Conservation (phyloP, 2,888 invertebrate species). For the Chirona hameri region DNA sequence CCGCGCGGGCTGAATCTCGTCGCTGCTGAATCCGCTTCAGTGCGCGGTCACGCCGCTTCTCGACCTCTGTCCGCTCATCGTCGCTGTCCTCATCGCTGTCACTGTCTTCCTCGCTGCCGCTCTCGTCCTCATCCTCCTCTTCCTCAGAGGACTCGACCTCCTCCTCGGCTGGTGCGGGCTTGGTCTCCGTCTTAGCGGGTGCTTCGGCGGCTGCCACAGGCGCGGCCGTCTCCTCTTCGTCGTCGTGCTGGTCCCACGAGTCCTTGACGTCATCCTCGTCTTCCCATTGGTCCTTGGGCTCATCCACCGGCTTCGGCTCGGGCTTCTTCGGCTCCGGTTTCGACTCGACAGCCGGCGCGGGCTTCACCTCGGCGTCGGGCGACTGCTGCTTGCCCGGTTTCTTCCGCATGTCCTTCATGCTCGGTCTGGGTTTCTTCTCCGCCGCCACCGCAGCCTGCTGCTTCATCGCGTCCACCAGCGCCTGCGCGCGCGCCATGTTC, state of each 20-base stretch:
- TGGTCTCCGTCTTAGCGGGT: neutral
- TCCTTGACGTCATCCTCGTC: slow-evolving; percentile 44
- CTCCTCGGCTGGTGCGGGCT: slow-evolving; percentile 33
- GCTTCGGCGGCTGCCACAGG: neutral
- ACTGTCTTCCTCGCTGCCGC: neutral
- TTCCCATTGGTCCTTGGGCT: slow-evolving; percentile 43
- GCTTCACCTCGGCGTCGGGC: slow-evolving; percentile 36
- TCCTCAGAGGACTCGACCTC: slow-evolving; percentile 34
- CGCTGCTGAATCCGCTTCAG: slow-evolving; percentile 69
- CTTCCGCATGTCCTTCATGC: slow-evolving; percentile 13
- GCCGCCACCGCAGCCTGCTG: neutral
- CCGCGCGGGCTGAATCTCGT: slow-evolving; percentile 65
- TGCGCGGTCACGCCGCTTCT: slow-evolving; percentile 68
- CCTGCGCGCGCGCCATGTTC: slow-evolving; percentile 81
- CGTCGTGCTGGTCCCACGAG: slow-evolving; percentile 42
- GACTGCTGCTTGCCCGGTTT: slow-evolving; percentile 30
- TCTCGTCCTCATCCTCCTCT: slow-evolving; percentile 34
- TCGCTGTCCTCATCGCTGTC: slow-evolving; percentile 35
- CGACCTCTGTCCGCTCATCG: slow-evolving; percentile 68
- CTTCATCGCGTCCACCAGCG: slow-evolving; percentile 79
- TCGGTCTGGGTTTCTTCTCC: neutral
- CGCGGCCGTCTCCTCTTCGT: neutral
- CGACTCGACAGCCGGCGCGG: slow-evolving; percentile 13
- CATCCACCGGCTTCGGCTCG: slow-evolving; percentile 38
- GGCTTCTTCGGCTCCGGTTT: slow-evolving; percentile 35